Evolutionary conservation across 1,140 invertebrate genomes (phyloP).

Genomic region (Eciton burchellii): DNA sequence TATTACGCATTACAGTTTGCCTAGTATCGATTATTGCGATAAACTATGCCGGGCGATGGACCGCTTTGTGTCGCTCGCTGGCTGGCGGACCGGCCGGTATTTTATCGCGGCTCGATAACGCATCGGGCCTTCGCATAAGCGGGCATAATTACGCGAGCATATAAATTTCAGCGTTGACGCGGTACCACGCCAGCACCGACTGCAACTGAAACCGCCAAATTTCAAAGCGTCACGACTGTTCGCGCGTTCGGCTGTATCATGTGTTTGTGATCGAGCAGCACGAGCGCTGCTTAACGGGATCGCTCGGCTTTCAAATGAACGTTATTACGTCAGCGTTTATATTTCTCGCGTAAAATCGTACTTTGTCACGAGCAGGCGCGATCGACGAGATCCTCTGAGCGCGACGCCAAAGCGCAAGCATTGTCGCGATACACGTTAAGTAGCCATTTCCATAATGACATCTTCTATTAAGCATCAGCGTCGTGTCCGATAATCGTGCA

Average conservation of each 20-base stretch:
- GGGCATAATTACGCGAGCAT: conserved; percentile 48
- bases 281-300: neutral
- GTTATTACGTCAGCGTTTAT: too few relatives aligned
- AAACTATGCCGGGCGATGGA: neutral
- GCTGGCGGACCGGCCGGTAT: neutral
- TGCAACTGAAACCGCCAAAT: conserved; percentile 35
- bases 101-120: conserved; percentile 45
- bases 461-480: too few relatives aligned
- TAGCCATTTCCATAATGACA: too few relatives aligned
- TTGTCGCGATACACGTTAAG: too few relatives aligned
- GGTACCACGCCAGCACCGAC: conserved; percentile 2
- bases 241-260: conserved; percentile 5
- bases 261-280: conserved; percentile 15
- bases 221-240: conserved; percentile 15
- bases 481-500: neutral
- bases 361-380: too few relatives aligned
- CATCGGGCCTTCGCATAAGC: conserved; percentile 3
- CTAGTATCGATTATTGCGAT: conserved; percentile 38
- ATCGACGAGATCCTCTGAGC: too few relatives aligned
- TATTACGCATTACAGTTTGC: conserved; percentile 29
- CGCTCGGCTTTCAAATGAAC: too few relatives aligned
- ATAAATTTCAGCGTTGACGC: conserved; percentile 48
- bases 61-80: conserved; percentile 23
- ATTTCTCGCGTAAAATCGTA: too few relatives aligned
- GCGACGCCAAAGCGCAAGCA: too few relatives aligned